Base-by-base conservation (phyloP, 2,888 invertebrate genomes). In the Lamellibrachia columna region DNA sequence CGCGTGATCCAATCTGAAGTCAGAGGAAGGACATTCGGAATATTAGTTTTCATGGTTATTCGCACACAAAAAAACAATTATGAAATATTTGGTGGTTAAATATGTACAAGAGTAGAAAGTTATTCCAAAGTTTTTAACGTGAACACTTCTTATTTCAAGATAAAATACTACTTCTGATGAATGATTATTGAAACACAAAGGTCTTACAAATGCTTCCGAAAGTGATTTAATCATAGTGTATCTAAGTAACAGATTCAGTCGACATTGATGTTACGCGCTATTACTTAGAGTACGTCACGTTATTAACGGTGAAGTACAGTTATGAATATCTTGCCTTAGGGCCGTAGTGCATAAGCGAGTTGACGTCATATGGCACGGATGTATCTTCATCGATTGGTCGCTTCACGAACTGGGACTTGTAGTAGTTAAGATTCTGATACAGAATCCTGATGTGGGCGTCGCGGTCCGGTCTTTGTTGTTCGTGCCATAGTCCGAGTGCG, bases 401-500 rank as follows among this genome's bases (percentile, higher is more conserved):
- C 53, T 90, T 90, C 52, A 92, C 92, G 52, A 90, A 92, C 53
- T 92, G 92, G 53, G 60, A 55, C 52, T n/a, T 90, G 90, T 90
- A 92, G 91, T 53, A 92, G 28, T 52, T 28, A 40, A 92, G 92
- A 55, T 92, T 92, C 53, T 90, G 53, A 15, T 53, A 28, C 1
- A 52, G 90, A 52, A 92, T 7, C 53, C 90, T 15, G 55, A 92
- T 92, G 92, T 91, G 52, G 53, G 8, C 53, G 53, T 92, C 92
- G 2, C 92, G 52, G 92, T 92, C 92, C 22, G 90, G 53, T 8
- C 92, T 11, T 40, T 92, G 92, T 52, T 92, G 92, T 90, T 92
- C 92, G 90, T 92, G 92, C 92, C 92, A 92, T 11, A 92, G n/a
- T 11, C 92, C 92, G 28, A 92, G 90, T 3, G 92, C 90, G 90